Base-by-base conservation (phyloP, 2,113 vertebrate species). In the Gasterosteus aculeatus region DNA sequence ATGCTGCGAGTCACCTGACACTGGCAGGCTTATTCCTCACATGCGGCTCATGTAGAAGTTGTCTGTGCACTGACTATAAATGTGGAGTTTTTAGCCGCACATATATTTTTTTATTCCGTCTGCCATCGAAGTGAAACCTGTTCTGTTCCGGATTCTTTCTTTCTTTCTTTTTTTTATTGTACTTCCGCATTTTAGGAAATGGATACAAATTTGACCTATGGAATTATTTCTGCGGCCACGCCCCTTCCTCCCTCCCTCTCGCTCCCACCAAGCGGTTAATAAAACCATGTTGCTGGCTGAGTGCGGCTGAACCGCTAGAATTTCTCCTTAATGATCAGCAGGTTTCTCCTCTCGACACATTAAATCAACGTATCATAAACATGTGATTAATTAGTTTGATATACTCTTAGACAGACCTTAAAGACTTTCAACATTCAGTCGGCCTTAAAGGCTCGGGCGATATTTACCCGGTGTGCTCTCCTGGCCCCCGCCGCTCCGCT, bases 1-100 rank as follows among this genome's bases (percentile, higher is more conserved):
- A 67, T 78, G 80, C 63, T 51, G 60, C 60, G 59, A 69, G 82
- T 82, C 75, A 74, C 72, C 26, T n/a, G 58, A 70, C n/a, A n/a
- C 46, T 53, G 63, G 31, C 53, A n/a, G 51, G 19, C 31, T 60
- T 76, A 22, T 80, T 83, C 65, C 59, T 80, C 67, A 86, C 64
- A 77, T 72, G 54, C 8, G 22, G 57, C 12, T 53, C 38, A 49
- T 9, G 5, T 29, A 22, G 19, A 26, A 39, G n/a, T n/a, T n/a
- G n/a, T 16, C 35, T 10, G 29, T n/a, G 38, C 29, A 0, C 63
- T 41, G 64, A 10, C 19, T 38, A 31, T 54, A 9, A 12, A 41
- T 22, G 31, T 54, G 26, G 0, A 66, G 44, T 57, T 65, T 46
- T 58, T 58, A 10, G 3, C 0, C 63, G 35, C 47, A 12, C 19